Conservation (phyloP, 1,140 invertebrate genomes). For the Babylonia areolata region DNA sequence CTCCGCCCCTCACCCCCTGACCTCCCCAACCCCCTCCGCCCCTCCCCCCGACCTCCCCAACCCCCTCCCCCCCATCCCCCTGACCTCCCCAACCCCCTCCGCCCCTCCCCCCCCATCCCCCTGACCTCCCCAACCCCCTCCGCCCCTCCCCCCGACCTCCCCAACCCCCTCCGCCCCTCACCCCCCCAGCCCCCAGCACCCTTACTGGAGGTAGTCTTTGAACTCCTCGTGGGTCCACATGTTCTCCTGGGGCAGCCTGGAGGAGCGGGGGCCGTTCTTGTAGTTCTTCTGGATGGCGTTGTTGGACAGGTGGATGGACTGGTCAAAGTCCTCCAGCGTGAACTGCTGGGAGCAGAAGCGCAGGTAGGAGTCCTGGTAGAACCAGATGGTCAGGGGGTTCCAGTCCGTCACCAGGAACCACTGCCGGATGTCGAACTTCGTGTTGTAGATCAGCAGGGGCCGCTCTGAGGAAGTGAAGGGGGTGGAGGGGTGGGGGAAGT, state of each 20-base stretch:
- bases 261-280: conserved; percentile 85
- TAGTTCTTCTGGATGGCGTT: conserved; percentile 95
- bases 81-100: no score
- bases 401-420: conserved; percentile 91
- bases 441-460: conserved; percentile 88
- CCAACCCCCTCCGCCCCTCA: no score
- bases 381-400: conserved; percentile 94
- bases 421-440: conserved; percentile 91
- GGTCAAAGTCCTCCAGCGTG: conserved; percentile 91
- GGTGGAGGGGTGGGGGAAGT: no score
- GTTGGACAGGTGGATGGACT: conserved; percentile 93
- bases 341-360: conserved; percentile 95
- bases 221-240: conserved; percentile 89
- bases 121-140: no score
- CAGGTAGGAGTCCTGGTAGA: conserved; percentile 89
- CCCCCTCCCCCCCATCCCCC: no score
- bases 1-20: no score
- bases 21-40: no score
- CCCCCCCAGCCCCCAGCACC: no score
- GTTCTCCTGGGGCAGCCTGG: conserved; percentile 84
- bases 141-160: no score
- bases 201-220: conserved; percentile 74
- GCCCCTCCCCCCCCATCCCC: no score
- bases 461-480: conserved; percentile 74
- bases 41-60: no score